phyloP scores from a whole-genome alignment of 2,113 vertebrate genomes.

The Callithrix jacchus region DNA sequence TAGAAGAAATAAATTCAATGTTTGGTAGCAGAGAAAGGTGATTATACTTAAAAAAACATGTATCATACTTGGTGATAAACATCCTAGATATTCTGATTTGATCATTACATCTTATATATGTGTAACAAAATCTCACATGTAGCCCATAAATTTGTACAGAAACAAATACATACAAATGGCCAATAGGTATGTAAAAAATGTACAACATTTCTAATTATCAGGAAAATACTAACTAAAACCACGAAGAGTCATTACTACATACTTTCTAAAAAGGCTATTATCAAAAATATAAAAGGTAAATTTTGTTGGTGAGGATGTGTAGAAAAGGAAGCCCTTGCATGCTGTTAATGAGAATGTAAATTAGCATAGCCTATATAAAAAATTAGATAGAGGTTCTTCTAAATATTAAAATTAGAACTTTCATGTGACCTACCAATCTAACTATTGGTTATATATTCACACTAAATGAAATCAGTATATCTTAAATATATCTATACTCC shows the following conservation, averaged over 20 bases:
- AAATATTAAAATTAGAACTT: background rate
- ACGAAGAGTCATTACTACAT: background rate
- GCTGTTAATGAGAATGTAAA: background rate
- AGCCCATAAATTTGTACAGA: background rate
- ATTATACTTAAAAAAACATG: background rate
- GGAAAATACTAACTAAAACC: background rate
- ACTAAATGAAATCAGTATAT: background rate
- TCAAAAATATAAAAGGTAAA: background rate
- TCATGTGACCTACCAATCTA: background rate
- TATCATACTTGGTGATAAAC: background rate
- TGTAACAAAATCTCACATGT: background rate
- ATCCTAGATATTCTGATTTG: background rate
- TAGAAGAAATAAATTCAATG: background rate
- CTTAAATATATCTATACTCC: background rate
- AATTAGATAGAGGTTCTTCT: background rate
- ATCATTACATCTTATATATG: background rate
- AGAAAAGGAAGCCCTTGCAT: background rate
- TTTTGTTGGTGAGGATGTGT: background rate
- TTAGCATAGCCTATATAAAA: background rate
- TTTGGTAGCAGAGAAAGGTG: background rate
- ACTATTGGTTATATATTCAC: background rate
- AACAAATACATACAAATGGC: background rate
- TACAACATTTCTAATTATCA: background rate
- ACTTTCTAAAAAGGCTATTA: background rate
- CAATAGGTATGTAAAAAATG: background rate